Base-by-base conservation (phyloP, 2,113 vertebrate species). In the Rostratula benghalensis region DNA sequence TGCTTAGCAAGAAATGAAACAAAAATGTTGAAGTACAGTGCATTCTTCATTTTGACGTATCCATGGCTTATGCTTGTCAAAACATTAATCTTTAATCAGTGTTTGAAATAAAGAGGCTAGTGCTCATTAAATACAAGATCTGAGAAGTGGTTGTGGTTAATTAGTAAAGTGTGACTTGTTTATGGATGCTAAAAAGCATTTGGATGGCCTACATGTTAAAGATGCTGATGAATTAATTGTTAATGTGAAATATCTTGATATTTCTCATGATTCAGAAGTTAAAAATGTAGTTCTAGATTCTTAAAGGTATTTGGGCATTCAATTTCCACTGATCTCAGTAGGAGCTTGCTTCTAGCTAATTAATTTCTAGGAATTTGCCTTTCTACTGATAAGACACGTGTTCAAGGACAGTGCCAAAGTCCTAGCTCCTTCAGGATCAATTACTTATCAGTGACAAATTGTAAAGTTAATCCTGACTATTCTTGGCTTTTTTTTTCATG, bases 111-210 rank as follows among this genome's bases (percentile, higher is more conserved):
- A 88, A 63, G 64, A 78, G 61, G 45, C 25, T 27, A 83, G 17
- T 76, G 37, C 70, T 90, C 33, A 71, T 96, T 81, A 96, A 90
- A 83, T 65, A 82, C 59, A 64, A 83, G 57, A 81, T 91, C 69
- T 77, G 57, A 53, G 53, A 48, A 65, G 37, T 13, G 67, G 41
- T 67, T 70, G 37, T 68, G 70, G 51, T 67, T 97, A 95, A 95
- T 91, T 92, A 80, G 78, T 48, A 70, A 87, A 94, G 43, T 71
- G 28, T 65, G 59, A 89, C 78, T 76, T 94, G 87, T 93, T 97
- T 94, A 70, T 68, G 14, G 46, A 39, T 83, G 45, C 24, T 93
- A 87, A 89, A 76, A 92, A 79, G 7, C 59, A 46, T 81, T 91
- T 93, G 30, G 67, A 70, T 79, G 50, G 8, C 54, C 68, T 91